These are phyloP conservation scores for Borostomias antarcticus DNA, from an alignment of 2,797 vertebrate genomes.

Conservation along the genomic window DNA sequence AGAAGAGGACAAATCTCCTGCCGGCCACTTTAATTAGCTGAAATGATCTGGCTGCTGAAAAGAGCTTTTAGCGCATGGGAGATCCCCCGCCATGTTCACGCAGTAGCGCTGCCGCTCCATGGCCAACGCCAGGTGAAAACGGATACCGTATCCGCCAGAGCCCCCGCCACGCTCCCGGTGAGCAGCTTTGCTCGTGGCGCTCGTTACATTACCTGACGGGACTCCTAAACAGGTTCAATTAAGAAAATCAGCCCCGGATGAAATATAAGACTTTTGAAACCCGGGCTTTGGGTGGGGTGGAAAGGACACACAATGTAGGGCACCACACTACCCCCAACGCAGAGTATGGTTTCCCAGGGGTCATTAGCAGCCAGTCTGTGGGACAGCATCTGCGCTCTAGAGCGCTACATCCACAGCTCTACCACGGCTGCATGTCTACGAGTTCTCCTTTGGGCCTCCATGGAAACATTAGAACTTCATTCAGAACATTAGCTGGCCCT, in stretches of 20 bases:
- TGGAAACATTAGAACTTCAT: neutral
- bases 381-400: conserved; percentile 29
- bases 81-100: conserved; percentile 50
- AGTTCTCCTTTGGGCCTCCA: neutral
- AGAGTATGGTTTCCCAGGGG: conserved; percentile 1
- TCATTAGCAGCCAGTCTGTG: neutral
- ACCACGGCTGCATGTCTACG: neutral
- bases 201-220: conserved; percentile 58
- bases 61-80: conserved; percentile 51
- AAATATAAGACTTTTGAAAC: conserved; percentile 59
- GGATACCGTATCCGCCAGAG: conserved; percentile 62
- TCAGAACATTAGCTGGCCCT: neutral
- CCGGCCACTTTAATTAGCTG: conserved; percentile 62
- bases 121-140: conserved; percentile 55
- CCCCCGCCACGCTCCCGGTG: conserved; percentile 50
- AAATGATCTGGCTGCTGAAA: conserved; percentile 63
- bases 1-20: conserved; percentile 27
- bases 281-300: conserved; percentile 25
- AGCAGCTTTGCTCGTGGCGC: conserved; percentile 36
- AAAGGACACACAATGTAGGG: conserved; percentile 10
- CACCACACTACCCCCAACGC: neutral
- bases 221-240: conserved; percentile 57
- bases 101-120: conserved; percentile 37
- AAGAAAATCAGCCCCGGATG: conserved; percentile 58
- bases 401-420: conserved; percentile 3